These are phyloP conservation scores for Sicus ferrugineus DNA, from an alignment of 2,888 invertebrate genomes.

Conservation along the genomic window DNA sequence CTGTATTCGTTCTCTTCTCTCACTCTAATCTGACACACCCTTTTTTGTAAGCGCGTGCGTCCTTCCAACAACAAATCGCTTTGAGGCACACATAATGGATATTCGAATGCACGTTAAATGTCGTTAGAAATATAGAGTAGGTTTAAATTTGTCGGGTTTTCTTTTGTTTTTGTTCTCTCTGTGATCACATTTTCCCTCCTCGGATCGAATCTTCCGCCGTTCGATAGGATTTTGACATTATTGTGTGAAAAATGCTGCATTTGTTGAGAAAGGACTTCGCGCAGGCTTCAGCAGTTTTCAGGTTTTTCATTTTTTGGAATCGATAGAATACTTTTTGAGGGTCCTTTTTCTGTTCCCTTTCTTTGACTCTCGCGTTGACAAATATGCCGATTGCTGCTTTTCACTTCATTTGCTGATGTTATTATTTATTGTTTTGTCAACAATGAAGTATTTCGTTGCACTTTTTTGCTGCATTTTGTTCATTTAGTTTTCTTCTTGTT, in stretches of 20 bases:
- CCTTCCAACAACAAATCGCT: conserved; percentile 1
- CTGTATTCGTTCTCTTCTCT: background rate
- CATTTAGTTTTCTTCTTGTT: no score
- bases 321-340: background rate
- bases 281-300: no score
- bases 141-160: background rate
- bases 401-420: background rate
- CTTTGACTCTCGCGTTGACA: no score
- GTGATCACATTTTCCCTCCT: background rate
- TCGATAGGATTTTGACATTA: background rate
- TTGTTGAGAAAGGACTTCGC: background rate
- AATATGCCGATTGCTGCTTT: background rate
- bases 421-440: conserved; percentile 8
- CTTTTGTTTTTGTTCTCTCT: background rate
- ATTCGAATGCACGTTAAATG: background rate
- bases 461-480: no score
- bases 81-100: background rate
- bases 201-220: background rate
- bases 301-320: background rate
- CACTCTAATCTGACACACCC: background rate
- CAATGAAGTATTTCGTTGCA: background rate
- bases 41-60: background rate
- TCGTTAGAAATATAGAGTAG: background rate
- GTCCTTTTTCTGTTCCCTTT: background rate
- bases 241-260: conserved; percentile 11